Evolutionary conservation across 2,797 vertebrate genomes (phyloP), one percentile per base, ranked within the genome.

Genomic region (Catamblyrhynchus diadema): DNA sequence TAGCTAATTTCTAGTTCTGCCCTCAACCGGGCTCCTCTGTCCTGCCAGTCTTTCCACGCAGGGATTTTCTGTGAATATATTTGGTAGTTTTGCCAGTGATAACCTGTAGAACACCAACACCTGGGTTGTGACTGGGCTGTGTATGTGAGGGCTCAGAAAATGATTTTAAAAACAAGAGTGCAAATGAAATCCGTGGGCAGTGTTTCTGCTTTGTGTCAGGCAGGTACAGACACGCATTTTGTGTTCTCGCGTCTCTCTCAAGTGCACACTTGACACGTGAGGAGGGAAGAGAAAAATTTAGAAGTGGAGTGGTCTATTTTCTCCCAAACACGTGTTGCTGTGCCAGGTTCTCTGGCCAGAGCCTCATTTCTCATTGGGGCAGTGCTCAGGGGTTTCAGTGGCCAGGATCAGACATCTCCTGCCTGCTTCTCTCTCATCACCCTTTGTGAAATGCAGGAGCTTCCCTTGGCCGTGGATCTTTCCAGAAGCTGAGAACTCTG

Each of bases 161-260:
- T 14, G 17, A 7, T 27, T 78, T 51, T 20, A 19, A 65, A 51
- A 64, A 13, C 6, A 20, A 17, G 51, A 51, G 18, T 5, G 32
- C 33, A 21, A 14, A 35, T 37, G 44, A 50, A 73, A 54, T 39
- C 56, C 77, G 81, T 35, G 72, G 61, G 75, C 66, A 48, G 61
- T 7, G 69, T 44, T 94, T 86, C 59, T 79, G 73, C 28, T 50
- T 60, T 27, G 33, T 25, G 24, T 51, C 75, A 22, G 84, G 81
- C 57, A 90, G 59, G 94, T 72, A 66, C 72, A 75, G 90, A 79
- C 95, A 24, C 18, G 94, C 44, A 9, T 65, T 70, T 54, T 59
- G 4, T 12, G 0, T 27, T 77, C 75, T 50, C 17, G 0, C 41
- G 71, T 85, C 50, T 94, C 77, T 71, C 57, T 62, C 57, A 44